Conservation (phyloP, 1,140 invertebrate species). For the Drosophila ironensis region DNA sequence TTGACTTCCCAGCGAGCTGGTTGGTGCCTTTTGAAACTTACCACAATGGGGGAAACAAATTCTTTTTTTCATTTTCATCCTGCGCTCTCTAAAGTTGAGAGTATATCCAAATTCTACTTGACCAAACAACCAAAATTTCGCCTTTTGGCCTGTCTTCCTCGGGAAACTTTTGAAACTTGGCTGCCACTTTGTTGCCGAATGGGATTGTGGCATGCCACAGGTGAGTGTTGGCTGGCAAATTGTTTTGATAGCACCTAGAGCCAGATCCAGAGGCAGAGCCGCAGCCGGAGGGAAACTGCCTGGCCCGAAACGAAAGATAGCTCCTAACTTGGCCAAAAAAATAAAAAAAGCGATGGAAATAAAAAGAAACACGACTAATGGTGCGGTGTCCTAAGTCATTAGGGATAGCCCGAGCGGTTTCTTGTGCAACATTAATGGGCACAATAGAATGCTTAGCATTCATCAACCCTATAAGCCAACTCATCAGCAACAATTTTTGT, state of each 20-base stretch:
- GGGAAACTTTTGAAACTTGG: conserved; percentile 51
- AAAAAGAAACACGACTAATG: conserved; percentile 22
- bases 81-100: conserved; percentile 1
- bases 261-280: background rate
- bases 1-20: no score
- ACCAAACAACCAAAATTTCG: background rate
- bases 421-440: conserved; percentile 41
- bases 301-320: background rate
- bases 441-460: conserved; percentile 55
- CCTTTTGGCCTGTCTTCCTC: conserved; percentile 30
- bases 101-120: background rate
- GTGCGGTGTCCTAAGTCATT: conserved; percentile 48
- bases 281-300: no score
- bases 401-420: conserved; percentile 34
- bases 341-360: background rate
- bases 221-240: conserved; percentile 38
- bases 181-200: conserved; percentile 27
- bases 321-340: conserved; percentile 19
- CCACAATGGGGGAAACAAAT: no score
- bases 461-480: conserved; percentile 75
- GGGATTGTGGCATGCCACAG: conserved; percentile 39
- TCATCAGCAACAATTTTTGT: conserved; percentile 75
- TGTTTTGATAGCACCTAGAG: conserved; percentile 44
- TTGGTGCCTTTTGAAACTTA: no score
- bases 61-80: no score